Evolutionary conservation across 2,113 vertebrate genomes (phyloP).

Genomic region (Hypocryptadius cinnamomeus): DNA sequence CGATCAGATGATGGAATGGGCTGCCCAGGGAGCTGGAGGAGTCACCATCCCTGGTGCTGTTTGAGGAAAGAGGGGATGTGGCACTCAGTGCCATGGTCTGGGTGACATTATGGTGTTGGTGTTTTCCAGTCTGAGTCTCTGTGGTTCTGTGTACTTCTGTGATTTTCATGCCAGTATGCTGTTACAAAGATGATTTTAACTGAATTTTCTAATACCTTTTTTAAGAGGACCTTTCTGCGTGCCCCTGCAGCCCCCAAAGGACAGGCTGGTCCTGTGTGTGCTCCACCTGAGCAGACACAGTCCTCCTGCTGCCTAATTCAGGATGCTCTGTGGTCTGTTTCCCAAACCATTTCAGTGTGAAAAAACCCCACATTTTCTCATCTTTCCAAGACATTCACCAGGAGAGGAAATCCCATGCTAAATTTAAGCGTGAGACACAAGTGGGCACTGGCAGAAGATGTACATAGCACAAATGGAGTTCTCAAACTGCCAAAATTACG

Average conservation of each 20-base stretch:
- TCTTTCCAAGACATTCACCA: background rate
- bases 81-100: background rate
- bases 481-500: background rate
- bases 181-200: background rate
- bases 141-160: background rate
- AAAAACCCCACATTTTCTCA: fast-evolving
- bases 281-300: background rate
- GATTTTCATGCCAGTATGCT: background rate
- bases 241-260: background rate
- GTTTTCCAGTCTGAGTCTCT: background rate
- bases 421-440: background rate
- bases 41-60: background rate
- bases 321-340: background rate
- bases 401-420: background rate
- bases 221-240: background rate
- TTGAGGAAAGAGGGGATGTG: background rate
- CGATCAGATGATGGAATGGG: fast-evolving
- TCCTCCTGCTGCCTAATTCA: background rate
- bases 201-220: background rate
- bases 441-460: background rate
- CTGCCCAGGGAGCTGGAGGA: background rate
- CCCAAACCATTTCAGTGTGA: background rate
- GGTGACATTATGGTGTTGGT: background rate
- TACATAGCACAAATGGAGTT: background rate
- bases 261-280: background rate